Evolutionary conservation across 1,140 invertebrate genomes (phyloP).

Genomic region (Atopsyche davidsoni): DNA sequence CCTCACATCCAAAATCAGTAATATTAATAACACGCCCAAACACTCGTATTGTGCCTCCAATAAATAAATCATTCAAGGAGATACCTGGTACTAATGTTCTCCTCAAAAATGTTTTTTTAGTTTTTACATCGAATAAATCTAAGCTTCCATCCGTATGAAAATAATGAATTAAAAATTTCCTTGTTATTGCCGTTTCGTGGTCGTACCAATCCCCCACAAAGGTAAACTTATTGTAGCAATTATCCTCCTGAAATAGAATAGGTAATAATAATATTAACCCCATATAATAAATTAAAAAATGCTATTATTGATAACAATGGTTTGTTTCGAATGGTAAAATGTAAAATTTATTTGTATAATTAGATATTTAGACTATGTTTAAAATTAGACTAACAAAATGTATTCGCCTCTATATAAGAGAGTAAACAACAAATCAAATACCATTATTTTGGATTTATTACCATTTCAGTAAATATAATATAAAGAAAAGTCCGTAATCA

Average conservation of each 20-base stretch:
- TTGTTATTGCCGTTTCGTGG: constrained; percentile 60
- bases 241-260: constrained; percentile 43
- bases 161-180: constrained; percentile 69
- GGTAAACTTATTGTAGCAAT: constrained; percentile 42
- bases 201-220: constrained; percentile 84
- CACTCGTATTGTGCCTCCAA: constrained; percentile 71
- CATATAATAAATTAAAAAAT: no score
- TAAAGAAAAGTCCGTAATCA: no score
- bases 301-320: no score
- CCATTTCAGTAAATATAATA: no score
- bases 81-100: constrained; percentile 65
- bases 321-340: no score
- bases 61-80: constrained; percentile 62
- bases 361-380: no score
- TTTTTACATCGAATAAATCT: constrained; percentile 77
- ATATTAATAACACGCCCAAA: constrained; percentile 73
- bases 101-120: constrained; percentile 66
- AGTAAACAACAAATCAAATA: no score
- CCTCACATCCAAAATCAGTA: constrained; percentile 68
- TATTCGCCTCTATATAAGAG: no score
- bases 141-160: constrained; percentile 67
- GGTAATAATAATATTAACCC: no score
- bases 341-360: no score
- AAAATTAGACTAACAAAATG: no score
- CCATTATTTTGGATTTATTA: no score